Percentiles rank a stretch among this genome's conserved stretches.
These are phyloP conservation scores for Cephus cinctus DNA, from an alignment of 1,140 invertebrate species.

Conservation along the genomic window DNA sequence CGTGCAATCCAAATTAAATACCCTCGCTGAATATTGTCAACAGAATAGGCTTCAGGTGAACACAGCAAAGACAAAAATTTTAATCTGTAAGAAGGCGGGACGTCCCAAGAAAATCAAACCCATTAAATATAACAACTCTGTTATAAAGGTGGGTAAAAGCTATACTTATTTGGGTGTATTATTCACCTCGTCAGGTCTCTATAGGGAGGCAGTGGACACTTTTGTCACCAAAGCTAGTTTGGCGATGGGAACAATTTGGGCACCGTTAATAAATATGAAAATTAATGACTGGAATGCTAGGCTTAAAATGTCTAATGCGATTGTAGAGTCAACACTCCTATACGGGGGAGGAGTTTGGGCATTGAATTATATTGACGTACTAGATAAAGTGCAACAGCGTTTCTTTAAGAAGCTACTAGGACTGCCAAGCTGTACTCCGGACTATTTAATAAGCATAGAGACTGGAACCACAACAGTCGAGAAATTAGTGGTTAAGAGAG, in stretches of 20 bases:
- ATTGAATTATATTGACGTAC: neutral
- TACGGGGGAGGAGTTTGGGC: neutral
- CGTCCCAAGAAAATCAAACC: neutral
- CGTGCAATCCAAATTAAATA: slow-evolving; percentile 15
- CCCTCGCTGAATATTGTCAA: slow-evolving; percentile 10
- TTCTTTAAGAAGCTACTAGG: neutral
- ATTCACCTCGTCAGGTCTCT: slow-evolving; percentile 8
- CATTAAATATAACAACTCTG: slow-evolving; percentile 5
- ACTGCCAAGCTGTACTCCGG: neutral
- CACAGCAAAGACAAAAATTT: slow-evolving; percentile 14
- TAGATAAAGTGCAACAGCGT: neutral
- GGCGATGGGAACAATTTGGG: slow-evolving; percentile 9
- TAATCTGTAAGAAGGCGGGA: slow-evolving; percentile 8
- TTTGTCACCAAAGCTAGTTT: neutral
- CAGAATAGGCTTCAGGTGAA: slow-evolving; percentile 15
- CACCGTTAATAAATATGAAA: neutral
- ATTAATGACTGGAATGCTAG: neutral
- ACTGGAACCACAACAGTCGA: neutral
- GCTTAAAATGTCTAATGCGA: neutral
- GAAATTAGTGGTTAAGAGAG: neutral
- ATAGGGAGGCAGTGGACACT: neutral
- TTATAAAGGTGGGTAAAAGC: slow-evolving; percentile 4
- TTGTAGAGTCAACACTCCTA: neutral
- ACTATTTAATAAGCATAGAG: neutral
- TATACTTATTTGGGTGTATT: slow-evolving; percentile 17